phyloP scores from a whole-genome alignment of 2,113 vertebrate genomes.

The Neotoma lepida region DNA sequence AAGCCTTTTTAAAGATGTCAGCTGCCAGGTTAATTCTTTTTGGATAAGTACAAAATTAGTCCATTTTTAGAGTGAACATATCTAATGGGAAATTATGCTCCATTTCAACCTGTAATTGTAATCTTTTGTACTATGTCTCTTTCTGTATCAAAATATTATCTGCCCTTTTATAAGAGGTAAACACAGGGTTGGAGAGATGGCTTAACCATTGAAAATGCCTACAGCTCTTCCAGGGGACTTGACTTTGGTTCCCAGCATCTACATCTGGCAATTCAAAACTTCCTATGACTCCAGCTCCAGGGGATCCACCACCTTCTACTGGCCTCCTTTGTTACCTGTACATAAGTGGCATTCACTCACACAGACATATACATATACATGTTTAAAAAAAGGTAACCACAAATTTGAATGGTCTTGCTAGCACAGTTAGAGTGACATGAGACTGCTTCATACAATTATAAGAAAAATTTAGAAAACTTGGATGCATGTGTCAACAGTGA shows the following conservation, averaged over 20 bases:
- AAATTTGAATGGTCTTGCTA: constrained; percentile 36
- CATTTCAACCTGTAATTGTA: constrained; percentile 36
- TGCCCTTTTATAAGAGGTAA: neutral
- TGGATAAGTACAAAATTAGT: neutral
- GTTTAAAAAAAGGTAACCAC: neutral
- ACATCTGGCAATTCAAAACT: neutral
- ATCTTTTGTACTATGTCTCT: constrained; percentile 25
- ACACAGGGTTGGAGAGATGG: neutral
- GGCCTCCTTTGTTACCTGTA: neutral
- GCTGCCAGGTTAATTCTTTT: constrained; percentile 34
- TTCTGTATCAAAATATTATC: constrained; percentile 29
- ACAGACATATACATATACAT: neutral
- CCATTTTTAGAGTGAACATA: constrained; percentile 50
- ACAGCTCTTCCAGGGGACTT: neutral
- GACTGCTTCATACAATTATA: neutral
- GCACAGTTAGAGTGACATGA: neutral
- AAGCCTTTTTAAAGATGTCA: neutral
- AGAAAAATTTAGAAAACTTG: neutral
- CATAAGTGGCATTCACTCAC: neutral
- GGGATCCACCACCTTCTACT: neutral
- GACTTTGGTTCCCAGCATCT: neutral
- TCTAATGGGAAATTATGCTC: constrained; percentile 19
- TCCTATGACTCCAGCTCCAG: neutral
- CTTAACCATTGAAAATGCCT: neutral
- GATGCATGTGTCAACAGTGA: neutral